phyloP scores from a whole-genome alignment of 1,140 invertebrate genomes.

The Lepeophtheirus salmonis region DNA sequence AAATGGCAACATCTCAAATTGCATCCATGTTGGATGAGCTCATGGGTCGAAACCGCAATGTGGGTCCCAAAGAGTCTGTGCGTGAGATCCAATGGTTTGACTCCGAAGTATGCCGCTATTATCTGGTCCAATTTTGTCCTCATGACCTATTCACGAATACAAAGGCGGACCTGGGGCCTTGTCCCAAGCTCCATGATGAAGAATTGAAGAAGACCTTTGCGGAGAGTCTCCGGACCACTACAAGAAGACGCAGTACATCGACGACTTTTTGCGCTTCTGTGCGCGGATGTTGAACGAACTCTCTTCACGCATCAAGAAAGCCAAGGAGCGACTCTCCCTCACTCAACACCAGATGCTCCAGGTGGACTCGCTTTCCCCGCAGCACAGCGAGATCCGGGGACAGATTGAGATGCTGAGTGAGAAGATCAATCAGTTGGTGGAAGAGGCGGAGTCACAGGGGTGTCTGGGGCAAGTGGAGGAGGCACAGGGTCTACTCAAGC shows the following conservation, averaged over 20 bases:
- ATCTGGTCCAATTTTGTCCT: slow-evolving; percentile 86
- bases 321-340: slow-evolving; percentile 73
- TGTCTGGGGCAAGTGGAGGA: slow-evolving; percentile 86
- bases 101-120: slow-evolving; percentile 82
- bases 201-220: slow-evolving; percentile 31
- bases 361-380: too few species aligned
- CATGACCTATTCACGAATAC: slow-evolving; percentile 95
- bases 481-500: slow-evolving; percentile 80
- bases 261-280: slow-evolving; percentile 83
- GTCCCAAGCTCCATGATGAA: slow-evolving; percentile 86
- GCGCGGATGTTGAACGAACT: slow-evolving; percentile 83
- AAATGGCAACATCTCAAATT: slow-evolving; percentile 33
- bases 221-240: slow-evolving; percentile 38
- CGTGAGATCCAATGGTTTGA: slow-evolving; percentile 84
- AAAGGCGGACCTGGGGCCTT: slow-evolving; percentile 77
- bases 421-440: too few species aligned
- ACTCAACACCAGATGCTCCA: slow-evolving; percentile 37
- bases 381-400: too few species aligned
- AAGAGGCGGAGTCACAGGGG: slow-evolving; percentile 71
- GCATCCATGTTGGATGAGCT: slow-evolving; percentile 62
- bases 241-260: slow-evolving; percentile 72
- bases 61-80: slow-evolving; percentile 62
- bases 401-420: too few species aligned
- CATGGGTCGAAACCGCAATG: slow-evolving; percentile 88
- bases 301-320: slow-evolving; percentile 77